Evolutionary conservation across 2,888 invertebrate genomes (phyloP), one percentile per base, ranked within the genome.

Genomic region (Hirtodrosophila cameraria): DNA sequence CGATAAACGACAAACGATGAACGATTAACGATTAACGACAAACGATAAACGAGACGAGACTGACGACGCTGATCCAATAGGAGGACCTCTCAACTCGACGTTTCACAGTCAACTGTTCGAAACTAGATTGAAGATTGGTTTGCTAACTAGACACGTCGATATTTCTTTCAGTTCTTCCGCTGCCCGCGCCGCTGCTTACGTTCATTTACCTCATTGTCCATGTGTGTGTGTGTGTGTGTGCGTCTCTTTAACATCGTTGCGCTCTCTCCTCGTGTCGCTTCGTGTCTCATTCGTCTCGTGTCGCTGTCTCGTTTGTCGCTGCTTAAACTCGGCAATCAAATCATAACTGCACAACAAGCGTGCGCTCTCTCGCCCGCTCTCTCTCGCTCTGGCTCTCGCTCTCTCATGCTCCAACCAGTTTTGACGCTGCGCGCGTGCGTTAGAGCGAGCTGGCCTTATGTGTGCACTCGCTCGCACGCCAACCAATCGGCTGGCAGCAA

Each of bases 71-170:
- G 86, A 88, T 84, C 87, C 83, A 88, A 86, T 81, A 76, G 73
- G 70, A 76, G 76, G 86, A 90, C 90, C 89, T 89, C 75, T 89
- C 86, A 83, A 86, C 88, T 90, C 90, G 89, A 87, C 89, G 89
- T 80, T 89, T 89, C 88, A 82, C 89, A 89, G 87, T 88, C 90
- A 90, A 89, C 89, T 90, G 90, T 90, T 90, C 90, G 88, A 90
- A 90, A 90, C 90, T 89, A 90, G 90, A 90, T 90, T 90, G 89
- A 82, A 88, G 89, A 89, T 90, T 90, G 90, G 89, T 88, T 90
- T 90, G 90, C 90, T 90, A 90, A 90, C 90, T 90, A 90, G 90
- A 90, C 90, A 90, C 89, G 90, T 89, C 89, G 89, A 88, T 89
- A 85, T 89, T 89, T 88, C 79, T 89, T n/a, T 88, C 79, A 83